A percentile compares a stretch with the other conserved stretches of the same genome.
phyloP scores from a whole-genome alignment of 2,888 invertebrate genomes.

The Nemapogon koenigi region DNA sequence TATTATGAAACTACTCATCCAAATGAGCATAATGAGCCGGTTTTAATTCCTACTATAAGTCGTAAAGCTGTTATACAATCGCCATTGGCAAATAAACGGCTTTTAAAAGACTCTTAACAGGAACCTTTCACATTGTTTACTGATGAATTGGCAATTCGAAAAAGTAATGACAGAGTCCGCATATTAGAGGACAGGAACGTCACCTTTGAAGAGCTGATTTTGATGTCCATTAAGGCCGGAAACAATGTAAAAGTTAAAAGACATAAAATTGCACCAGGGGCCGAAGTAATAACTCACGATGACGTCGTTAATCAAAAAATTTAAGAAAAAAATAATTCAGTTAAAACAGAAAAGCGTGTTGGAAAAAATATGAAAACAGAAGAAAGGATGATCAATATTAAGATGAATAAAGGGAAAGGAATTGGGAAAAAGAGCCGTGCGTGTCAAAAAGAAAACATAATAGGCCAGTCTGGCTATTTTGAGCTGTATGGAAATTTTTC shows the following conservation, averaged over 20 bases:
- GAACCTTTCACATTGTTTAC: background rate
- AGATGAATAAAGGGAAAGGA: too few species aligned
- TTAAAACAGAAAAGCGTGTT: constrained; percentile 1
- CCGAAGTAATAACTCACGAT: constrained; percentile 19
- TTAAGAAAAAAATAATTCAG: constrained; percentile 13
- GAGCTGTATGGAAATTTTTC: too few species aligned
- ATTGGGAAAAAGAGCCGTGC: too few species aligned
- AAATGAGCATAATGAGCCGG: background rate
- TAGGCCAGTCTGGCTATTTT: too few species aligned
- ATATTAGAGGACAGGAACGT: constrained; percentile 13
- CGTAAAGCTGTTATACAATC: background rate
- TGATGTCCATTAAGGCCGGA: constrained; percentile 17
- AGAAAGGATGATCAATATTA: too few species aligned
- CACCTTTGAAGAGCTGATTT: constrained; percentile 19
- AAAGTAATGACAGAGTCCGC: background rate
- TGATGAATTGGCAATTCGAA: background rate
- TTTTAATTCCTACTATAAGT: background rate
- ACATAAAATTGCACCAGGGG: constrained; percentile 18
- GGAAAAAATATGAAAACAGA: constrained; percentile 2
- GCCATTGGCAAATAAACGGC: background rate
- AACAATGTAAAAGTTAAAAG: constrained; percentile 13
- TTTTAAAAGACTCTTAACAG: background rate
- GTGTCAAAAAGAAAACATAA: too few species aligned
- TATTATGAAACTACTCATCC: background rate
- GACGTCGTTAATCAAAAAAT: constrained; percentile 16